These are phyloP conservation scores for Drosophila yooni DNA, from an alignment of 2,888 invertebrate species.

Conservation along the genomic window DNA sequence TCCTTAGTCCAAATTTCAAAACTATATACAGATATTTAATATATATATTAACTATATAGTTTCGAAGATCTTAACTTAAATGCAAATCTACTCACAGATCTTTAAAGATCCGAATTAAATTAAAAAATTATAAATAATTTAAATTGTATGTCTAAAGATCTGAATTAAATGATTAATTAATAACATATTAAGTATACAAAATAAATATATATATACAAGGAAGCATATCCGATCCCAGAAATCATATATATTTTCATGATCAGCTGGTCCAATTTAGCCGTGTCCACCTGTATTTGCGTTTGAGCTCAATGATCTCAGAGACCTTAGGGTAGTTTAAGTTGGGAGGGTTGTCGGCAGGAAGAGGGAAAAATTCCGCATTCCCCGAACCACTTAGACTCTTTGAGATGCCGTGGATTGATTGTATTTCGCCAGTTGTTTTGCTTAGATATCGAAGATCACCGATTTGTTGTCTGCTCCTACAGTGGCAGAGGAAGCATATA, in stretches of 20 bases:
- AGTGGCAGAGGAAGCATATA: background rate
- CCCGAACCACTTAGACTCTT: background rate
- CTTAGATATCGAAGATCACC: background rate
- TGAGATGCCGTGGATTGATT: background rate
- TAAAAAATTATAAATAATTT: background rate
- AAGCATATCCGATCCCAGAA: background rate
- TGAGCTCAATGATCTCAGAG: background rate
- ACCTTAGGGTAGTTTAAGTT: background rate
- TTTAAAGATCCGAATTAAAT: background rate
- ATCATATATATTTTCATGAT: background rate
- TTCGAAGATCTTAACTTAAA: background rate
- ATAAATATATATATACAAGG: background rate
- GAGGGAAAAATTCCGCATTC: background rate
- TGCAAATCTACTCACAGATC: background rate
- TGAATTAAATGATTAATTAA: background rate
- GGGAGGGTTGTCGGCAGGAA: background rate
- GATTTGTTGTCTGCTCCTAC: background rate
- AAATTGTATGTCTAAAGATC: background rate
- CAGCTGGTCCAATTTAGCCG: background rate
- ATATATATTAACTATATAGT: background rate
- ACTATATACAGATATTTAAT: background rate
- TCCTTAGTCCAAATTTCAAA: background rate
- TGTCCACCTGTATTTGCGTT: rapidly evolving
- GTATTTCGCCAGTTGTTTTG: background rate
- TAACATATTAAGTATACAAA: background rate